Evolutionary conservation across 2,113 vertebrate species (phyloP).

Genomic region (Daphoenositta chrysoptera): DNA sequence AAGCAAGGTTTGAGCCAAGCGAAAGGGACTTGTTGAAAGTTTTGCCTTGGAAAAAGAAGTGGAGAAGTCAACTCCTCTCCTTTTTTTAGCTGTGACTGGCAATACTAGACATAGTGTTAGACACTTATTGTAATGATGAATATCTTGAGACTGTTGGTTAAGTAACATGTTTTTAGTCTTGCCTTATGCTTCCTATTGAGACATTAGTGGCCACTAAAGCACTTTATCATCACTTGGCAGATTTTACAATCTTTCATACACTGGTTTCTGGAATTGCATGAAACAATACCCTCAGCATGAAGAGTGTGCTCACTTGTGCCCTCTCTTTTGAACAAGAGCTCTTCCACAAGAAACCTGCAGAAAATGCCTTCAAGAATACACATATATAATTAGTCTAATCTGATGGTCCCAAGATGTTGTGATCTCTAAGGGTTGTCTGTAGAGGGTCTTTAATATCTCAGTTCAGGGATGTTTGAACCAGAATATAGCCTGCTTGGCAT

Average conservation of each 20-base stretch:
- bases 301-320: fast-evolving
- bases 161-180: not conserved
- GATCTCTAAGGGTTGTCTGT: not conserved
- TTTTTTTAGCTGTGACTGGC: not conserved
- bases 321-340: not conserved
- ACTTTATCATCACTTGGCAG: not conserved
- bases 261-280: not conserved
- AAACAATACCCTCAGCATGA: not conserved
- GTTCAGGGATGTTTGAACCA: not conserved
- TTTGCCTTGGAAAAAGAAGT: not conserved
- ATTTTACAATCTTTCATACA: not conserved
- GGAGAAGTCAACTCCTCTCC: not conserved
- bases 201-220: not conserved
- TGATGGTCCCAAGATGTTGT: not conserved
- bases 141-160: not conserved
- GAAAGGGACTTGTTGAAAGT: not conserved
- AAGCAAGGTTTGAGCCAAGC: not conserved
- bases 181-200: not conserved
- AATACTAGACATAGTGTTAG: not conserved
- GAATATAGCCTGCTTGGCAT: not conserved
- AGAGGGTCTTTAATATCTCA: not conserved
- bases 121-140: not conserved
- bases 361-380: not conserved
- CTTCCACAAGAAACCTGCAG: not conserved
- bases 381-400: not conserved